Evolutionary conservation across 2,888 invertebrate species (phyloP), one percentile per base, ranked within the genome.

Genomic region (Rhamphomyia laevipes): DNA sequence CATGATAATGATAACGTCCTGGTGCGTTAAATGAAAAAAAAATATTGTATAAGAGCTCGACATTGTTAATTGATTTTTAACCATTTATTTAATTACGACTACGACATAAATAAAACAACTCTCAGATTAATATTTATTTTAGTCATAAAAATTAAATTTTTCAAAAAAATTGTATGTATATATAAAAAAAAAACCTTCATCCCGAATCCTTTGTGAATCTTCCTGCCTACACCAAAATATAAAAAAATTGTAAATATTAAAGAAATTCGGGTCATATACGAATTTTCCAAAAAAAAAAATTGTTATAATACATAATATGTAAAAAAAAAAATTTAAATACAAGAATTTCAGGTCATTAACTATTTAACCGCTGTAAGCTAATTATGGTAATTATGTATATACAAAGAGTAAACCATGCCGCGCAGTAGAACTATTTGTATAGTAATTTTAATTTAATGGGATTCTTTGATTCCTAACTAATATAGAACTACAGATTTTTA

Each of bases 281-380:
- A 35, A 35, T 13, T 13, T 33, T 33, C 11, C 3, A 6, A 35
- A 35, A 35, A 35, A 35, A 35, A 13, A n/a, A 35, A n/a, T n/a
- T 13, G 13, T 30, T 5, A 5, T n/a, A 10, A 23, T 18, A n/a
- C 13, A 23, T 18, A 23, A n/a, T 18, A 41, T n/a, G 23, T 2
- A 9, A 38, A 16, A 38, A 38, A 38, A 16, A 38, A 38, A 17
- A 17, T 38, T 16, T 10, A 38, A 38, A 35, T 16, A 40, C 40
- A 40, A 15, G 23, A 21, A 50, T 53, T 51, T 45, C 51, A 46
- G 43, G 46, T 46, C 50, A 53, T 51, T 51, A 53, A 53, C 51
- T 51, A 53, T 53, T 51, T 51, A 53, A 51, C 50, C 53, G 47
- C 46, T 44, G 50, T 51, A 53, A 51, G 51, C 51, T 53, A 53